Evolutionary conservation across 2,888 invertebrate species (phyloP), one percentile per base, ranked within the genome.

Genomic region (Tetanocera ferruginea): DNA sequence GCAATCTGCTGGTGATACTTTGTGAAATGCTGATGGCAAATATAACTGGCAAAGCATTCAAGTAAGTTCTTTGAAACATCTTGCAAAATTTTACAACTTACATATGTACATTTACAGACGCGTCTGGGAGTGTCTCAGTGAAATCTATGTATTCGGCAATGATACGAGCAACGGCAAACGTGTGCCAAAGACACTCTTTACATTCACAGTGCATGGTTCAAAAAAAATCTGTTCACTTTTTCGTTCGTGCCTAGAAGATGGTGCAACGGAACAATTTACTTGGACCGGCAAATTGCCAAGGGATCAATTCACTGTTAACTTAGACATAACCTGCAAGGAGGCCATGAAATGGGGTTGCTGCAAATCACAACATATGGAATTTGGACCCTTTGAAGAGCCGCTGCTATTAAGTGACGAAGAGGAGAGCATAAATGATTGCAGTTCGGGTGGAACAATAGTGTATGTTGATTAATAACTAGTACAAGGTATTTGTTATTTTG

Each of bases 341-440:
- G 85, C 86, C 9, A 79, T 81, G 60, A 85, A 84, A 79, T 86
- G 85, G 86, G 86, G 85, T 23, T 85, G 86, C 78, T 83, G 81
- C n/a, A 83, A 83, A 55, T 80, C 83, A 2, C 84, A 85, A 69
- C 83, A 82, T 11, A 80, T 86, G 73, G 85, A 86, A 76, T 81
- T 86, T 72, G 84, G 84, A 25, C 85, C 86, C 0, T 81, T 82
- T 72, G 76, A 74, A 3, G 81, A 81, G 66, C 74, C 55, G n/a
- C 6, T 60, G 17, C 2, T 43, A 11, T 79, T 78, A 60, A 78
- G 76, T 11, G 81, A 79, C n/a, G 80, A 72, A 6, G 70, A 78
- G 31, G 71, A 72, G 5, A 76, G 52, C 67, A 62, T 77, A 71
- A 67, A 77, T 51, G 72, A 76, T 23, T 77, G 77, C 37, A 79